These are phyloP conservation scores for Setipinna tenuifilis DNA, from an alignment of 2,797 vertebrate species.

Conservation along the genomic window DNA sequence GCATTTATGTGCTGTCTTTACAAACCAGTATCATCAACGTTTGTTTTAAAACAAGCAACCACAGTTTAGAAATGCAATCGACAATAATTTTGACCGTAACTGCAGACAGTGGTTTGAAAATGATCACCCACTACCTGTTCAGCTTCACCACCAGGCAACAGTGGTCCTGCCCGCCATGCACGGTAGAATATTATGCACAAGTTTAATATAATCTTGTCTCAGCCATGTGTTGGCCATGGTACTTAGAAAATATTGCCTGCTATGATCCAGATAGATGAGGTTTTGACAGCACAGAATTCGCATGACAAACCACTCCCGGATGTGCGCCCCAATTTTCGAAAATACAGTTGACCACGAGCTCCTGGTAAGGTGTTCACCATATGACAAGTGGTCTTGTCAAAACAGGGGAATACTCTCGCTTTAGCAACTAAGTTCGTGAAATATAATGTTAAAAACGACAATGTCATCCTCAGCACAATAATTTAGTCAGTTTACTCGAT, in stretches of 20 bases:
- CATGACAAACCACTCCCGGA: not conserved
- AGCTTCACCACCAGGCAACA: slow-evolving; percentile 10
- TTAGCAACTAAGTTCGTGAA: not conserved
- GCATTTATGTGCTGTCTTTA: not conserved
- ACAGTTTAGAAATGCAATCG: not conserved
- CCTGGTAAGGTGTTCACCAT: not conserved
- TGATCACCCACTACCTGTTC: not conserved
- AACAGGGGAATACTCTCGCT: not conserved
- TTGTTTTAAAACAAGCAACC: not conserved
- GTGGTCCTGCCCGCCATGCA: not conserved
- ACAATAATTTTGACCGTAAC: not conserved
- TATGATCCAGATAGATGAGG: not conserved
- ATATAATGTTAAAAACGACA: not conserved
- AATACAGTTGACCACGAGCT: not conserved
- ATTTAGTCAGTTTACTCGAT: not conserved
- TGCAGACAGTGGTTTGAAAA: not conserved
- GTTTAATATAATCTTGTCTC: not conserved
- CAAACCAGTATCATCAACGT: not conserved
- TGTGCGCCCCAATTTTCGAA: slow-evolving; percentile 8
- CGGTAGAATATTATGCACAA: not conserved
- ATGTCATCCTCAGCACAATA: not conserved
- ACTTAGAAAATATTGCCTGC: not conserved
- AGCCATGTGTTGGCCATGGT: not conserved
- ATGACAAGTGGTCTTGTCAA: not conserved
- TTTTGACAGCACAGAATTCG: not conserved